Evolutionary conservation across 2,888 invertebrate genomes (phyloP), one percentile per base, ranked within the genome.

Genomic region (Creontiades dilutus): DNA sequence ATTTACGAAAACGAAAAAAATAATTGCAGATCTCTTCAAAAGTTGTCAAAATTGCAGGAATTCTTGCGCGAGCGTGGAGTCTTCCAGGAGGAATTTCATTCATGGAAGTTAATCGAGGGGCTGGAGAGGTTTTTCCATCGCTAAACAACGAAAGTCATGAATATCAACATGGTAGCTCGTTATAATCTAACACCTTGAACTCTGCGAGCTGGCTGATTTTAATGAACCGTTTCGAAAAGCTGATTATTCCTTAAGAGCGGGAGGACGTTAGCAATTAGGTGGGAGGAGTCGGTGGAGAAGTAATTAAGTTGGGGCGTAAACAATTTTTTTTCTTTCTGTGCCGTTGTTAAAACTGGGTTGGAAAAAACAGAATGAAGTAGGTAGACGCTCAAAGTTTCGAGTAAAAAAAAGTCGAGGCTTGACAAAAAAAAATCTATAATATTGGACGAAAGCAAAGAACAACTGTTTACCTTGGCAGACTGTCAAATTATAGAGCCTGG

Each of bases 181-280:
- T n/a, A 48, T 14, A 81, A 46, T 47, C 48, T 47, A 13, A 46
- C 81, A 23, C 47, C 47, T 48, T 47, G 48, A 81, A 48, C 81
- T 48, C 81, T 13, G 46, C 81, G 81, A 48, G 81, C 19, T 81
- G 46, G 81, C 81, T 19, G 81, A 48, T 81, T 81, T 81, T 47
- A 68, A 85, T 85, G 57, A 57, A 85, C 52, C 28, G 19, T 55
- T n/a, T 57, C 76, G 46, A 75, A 78, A 52, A 14, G 27, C 47
- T 52, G 46, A 78, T 88, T 88, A 46, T 27, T 16, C 52, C n/a
- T 9, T n/a, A 19, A 61, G 61, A 14, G 61, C n/a, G 7, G 52
- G 19, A 61, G 19, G 61, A 61, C 19, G 61, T 61, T n/a, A 61
- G 61, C 61, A 61, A 61, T 61, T 61, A 61, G 19, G 19, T 19